Evolutionary conservation across 2,797 vertebrate species (phyloP).

Genomic region (Choloepus didactylus): DNA sequence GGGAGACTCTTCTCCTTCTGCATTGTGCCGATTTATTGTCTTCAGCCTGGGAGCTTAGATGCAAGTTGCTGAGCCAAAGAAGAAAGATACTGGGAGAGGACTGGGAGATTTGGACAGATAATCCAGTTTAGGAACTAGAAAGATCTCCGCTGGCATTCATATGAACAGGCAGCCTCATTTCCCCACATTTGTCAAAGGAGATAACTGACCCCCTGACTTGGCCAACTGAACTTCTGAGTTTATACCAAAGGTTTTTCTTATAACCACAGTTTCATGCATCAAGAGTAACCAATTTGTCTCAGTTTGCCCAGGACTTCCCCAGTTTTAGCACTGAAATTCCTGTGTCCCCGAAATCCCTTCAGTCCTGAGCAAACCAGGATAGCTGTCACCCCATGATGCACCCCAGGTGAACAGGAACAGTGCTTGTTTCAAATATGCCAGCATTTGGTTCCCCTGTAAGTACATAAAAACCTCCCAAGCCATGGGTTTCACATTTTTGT

Average conservation of each 20-base stretch:
- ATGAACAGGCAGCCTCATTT: neutral
- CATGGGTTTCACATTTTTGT: neutral
- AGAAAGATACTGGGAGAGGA: neutral
- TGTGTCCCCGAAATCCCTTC: neutral
- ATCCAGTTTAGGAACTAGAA: neutral
- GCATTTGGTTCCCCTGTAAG: neutral
- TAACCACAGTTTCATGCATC: neutral
- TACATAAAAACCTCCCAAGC: neutral
- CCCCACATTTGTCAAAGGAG: neutral
- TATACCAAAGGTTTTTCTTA: neutral
- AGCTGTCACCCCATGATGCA: neutral
- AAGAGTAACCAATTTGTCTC: neutral
- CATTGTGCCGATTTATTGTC: neutral
- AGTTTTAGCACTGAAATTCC: neutral
- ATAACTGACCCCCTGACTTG: neutral
- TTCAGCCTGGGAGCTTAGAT: neutral
- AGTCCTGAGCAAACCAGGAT: neutral
- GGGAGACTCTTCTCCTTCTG: neutral
- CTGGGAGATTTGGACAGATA: neutral
- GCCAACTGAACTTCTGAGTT: neutral
- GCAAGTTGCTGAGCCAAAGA: neutral
- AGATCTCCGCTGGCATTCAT: neutral
- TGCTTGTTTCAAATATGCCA: neutral
- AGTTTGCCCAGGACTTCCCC: neutral
- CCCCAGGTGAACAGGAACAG: neutral